Conservation (phyloP, 2,888 invertebrate species). For the Drosophila anomalipes region DNA sequence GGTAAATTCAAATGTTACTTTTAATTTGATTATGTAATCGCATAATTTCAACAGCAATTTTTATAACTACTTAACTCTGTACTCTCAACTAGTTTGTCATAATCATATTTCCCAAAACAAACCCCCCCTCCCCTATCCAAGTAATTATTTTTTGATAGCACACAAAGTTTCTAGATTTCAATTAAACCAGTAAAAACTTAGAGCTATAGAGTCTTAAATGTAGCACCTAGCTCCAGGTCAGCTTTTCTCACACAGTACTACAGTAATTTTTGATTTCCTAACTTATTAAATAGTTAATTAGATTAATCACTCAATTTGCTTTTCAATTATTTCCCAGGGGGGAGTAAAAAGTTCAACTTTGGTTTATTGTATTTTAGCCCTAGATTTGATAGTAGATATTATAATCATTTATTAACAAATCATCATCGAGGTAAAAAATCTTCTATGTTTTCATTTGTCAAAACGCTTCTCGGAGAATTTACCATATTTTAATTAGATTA, state of each 20-base stretch:
- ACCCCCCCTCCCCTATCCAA: neutral
- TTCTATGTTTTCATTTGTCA: neutral
- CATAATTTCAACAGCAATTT: constrained; percentile 43
- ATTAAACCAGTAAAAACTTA: constrained; percentile 23
- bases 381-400: neutral
- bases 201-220: constrained; percentile 30
- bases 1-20: constrained; percentile 77
- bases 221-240: constrained; percentile 28
- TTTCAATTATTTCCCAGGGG: neutral
- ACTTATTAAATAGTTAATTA: neutral
- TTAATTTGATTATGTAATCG: constrained; percentile 50
- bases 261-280: constrained; percentile 7
- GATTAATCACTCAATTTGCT: constrained; percentile 1
- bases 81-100: constrained; percentile 29
- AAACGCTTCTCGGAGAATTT: neutral
- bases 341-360: neutral
- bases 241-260: constrained; percentile 26
- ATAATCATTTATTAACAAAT: neutral
- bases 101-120: constrained; percentile 4
- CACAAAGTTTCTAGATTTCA: constrained; percentile 14
- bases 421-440: neutral
- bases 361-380: neutral
- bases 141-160: constrained; percentile 34
- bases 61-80: constrained; percentile 15
- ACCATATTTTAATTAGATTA: constrained; percentile 26